phyloP scores from a whole-genome alignment of 2,888 invertebrate species.

The Crematogaster levior region DNA sequence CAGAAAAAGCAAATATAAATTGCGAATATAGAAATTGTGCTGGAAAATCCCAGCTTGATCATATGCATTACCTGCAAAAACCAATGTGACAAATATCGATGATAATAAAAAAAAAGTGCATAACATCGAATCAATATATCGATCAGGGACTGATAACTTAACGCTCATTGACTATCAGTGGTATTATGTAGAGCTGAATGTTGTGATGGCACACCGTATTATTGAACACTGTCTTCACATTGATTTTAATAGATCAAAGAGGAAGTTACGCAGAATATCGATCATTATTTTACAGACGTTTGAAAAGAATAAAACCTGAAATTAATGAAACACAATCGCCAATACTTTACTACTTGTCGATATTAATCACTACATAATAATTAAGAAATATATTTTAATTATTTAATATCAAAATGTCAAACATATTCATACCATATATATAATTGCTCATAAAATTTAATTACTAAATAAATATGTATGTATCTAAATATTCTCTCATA shows the following conservation, averaged over 20 bases:
- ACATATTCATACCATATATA: too few relatives aligned
- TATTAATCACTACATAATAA: neutral
- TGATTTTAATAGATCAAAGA: neutral
- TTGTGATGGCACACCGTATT: neutral
- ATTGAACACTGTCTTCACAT: neutral
- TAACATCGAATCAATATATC: neutral
- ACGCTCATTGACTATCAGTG: neutral
- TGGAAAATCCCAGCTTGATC: constrained; percentile 19
- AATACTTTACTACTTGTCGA: neutral
- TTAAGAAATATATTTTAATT: too few relatives aligned
- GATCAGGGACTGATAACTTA: constrained; percentile 2
- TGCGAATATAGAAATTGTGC: neutral
- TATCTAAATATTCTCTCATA: neutral
- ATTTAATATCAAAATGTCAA: neutral
- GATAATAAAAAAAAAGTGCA: neutral
- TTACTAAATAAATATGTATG: neutral
- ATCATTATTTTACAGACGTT: neutral
- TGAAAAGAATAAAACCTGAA: neutral
- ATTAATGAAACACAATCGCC: neutral
- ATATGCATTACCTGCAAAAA: neutral
- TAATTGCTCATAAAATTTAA: too few relatives aligned
- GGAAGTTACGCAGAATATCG: neutral
- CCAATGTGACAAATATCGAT: neutral
- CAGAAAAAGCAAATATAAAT: constrained; percentile 8
- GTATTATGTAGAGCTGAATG: neutral